Evolutionary conservation across 2,888 invertebrate genomes (phyloP), one percentile per base, ranked within the genome.

Genomic region (Theretra japonica): DNA sequence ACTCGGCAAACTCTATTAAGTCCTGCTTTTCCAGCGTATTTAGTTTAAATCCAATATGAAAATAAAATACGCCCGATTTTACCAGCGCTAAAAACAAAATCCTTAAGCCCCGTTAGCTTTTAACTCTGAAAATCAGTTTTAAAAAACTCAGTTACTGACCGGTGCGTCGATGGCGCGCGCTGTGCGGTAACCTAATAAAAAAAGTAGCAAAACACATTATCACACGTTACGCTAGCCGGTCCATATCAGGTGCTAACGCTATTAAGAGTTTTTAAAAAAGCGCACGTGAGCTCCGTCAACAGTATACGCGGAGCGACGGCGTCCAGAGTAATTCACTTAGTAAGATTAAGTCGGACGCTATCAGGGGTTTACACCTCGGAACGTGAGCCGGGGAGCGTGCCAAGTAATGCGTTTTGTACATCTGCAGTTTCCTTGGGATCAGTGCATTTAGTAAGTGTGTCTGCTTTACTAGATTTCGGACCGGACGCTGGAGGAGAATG

Each of bases 281-380:
- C n/a, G n/a, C 53, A 53, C n/a, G 7, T 53, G 17, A 53, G 53
- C 19, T 50, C 50, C 53, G n/a, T 53, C 53, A 53, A 53, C n/a
- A n/a, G 75, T 75, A 71, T 56, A 72, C 57, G 71, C 73, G 72
- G 74, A 69, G 75, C 73, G 74, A 72, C 76, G 68, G 70, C 75
- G 41, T 23, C 48, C 80, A 78, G 75, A 79, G 85, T 87, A 88
- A 89, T 88, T 88, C 89, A 89, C 89, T 90, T 88, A 90, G 88
- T 82, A 84, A 89, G 88, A 90, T 90, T 89, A 88, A 88, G 85
- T 79, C 84, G 82, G 83, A 82, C 82, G 80, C 82, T 79, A 80
- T 80, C 80, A 79, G 70, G 78, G 82, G 79, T 89, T 88, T 86
- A 88, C 88, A 88, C 88, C 85, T 88, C 81, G 82, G 80, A 83